Conservation (phyloP, 2,113 vertebrate genomes). For the Muntiacus muntjak region DNA sequence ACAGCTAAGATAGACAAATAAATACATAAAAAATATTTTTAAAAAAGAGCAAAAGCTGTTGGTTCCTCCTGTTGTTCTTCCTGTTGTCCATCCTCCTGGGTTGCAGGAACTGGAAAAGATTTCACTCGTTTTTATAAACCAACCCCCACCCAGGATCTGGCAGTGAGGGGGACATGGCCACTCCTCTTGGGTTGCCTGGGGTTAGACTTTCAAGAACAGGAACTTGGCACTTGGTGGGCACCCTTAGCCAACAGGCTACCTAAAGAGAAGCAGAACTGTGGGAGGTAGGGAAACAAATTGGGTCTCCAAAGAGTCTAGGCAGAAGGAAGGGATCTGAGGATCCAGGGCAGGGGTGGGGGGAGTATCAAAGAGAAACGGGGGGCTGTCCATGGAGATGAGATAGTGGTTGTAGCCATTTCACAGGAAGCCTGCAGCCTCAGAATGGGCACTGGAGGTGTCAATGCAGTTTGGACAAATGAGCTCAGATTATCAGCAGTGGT, state of each 20-base stretch:
- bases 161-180: background rate
- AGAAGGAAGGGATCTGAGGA: background rate
- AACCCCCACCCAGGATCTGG: background rate
- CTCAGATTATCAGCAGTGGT: background rate
- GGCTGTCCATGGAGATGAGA: background rate
- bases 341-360: background rate
- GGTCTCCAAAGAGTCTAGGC: background rate
- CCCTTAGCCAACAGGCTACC: background rate
- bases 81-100: background rate
- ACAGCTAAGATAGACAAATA: background rate
- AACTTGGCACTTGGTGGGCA: background rate
- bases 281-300: background rate
- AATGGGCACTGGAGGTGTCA: background rate
- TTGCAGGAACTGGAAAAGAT: background rate
- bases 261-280: background rate
- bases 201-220: background rate
- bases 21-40: background rate
- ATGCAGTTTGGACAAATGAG: background rate
- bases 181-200: background rate
- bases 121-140: background rate
- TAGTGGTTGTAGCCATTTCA: background rate
- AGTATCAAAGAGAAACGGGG: background rate
- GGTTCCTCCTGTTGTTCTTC: background rate
- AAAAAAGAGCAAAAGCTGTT: background rate
- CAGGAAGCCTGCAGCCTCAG: background rate